Evolutionary conservation across 2,888 invertebrate genomes (phyloP).

Genomic region (Agrochola circellaris): DNA sequence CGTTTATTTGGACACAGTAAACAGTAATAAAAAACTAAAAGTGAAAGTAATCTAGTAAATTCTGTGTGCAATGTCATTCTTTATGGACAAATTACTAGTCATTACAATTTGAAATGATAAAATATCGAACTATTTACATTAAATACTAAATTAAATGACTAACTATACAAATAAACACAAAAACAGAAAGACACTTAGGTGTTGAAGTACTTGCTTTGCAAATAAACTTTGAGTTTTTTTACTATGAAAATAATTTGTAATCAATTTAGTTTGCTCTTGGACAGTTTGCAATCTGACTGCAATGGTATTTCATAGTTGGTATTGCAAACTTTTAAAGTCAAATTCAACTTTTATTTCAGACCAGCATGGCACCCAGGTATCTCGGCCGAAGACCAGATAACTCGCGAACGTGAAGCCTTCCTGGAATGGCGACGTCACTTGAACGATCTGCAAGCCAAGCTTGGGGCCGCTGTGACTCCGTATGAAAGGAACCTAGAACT

Average conservation of each 20-base stretch:
- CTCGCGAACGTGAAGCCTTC: constrained; percentile 95
- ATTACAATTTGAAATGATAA: no score
- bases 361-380: constrained; percentile 95
- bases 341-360: constrained; percentile 80
- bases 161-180: background rate
- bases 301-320: no score
- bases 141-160: background rate
- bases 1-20: no score
- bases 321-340: background rate
- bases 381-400: constrained; percentile 94
- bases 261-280: no score
- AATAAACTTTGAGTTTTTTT: no score
- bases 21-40: no score
- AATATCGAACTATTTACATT: background rate
- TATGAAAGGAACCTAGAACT: constrained; percentile 99
- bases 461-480: constrained; percentile 97
- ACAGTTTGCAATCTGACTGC: no score
- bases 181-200: no score
- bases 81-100: no score
- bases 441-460: constrained; percentile 93
- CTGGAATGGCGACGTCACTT: constrained; percentile 97
- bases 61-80: no score
- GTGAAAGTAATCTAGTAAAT: no score
- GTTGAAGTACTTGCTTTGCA: background rate
- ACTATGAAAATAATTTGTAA: no score